Percentiles rank a stretch among this genome's conserved stretches.
phyloP scores from a whole-genome alignment of 1,140 invertebrate species.

The Uloborus diversus region DNA sequence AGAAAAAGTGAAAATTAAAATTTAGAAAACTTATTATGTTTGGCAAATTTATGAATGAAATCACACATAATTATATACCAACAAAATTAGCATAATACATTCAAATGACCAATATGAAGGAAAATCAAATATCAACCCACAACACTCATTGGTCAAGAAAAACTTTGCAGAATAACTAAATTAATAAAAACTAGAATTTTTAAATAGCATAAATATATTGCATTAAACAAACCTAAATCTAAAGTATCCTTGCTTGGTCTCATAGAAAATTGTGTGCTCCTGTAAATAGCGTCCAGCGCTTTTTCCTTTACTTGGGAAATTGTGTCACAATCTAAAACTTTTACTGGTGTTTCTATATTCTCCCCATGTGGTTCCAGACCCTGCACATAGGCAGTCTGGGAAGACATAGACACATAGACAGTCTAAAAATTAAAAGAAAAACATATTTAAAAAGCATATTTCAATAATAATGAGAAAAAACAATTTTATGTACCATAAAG shows the following conservation, averaged over 20 bases:
- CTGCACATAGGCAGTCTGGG: slow-evolving; percentile 85
- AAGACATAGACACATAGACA: slow-evolving; percentile 92
- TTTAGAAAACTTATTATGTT: too few species aligned
- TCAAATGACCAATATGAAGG: background rate
- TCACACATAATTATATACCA: background rate
- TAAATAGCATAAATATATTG: background rate
- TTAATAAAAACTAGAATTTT: background rate
- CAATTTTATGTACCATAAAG: too few species aligned
- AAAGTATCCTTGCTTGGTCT: slow-evolving; percentile 94
- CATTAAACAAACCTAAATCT: slow-evolving; percentile 73
- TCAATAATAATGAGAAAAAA: too few species aligned
- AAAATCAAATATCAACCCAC: background rate
- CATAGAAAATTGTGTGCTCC: slow-evolving; percentile 93
- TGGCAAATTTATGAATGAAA: background rate
- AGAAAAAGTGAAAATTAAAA: too few species aligned
- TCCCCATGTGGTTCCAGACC: slow-evolving; percentile 81
- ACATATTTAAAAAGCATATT: background rate
- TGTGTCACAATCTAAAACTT: slow-evolving; percentile 98
- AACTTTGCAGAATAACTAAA: background rate
- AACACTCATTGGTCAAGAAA: background rate
- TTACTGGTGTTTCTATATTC: slow-evolving; percentile 84
- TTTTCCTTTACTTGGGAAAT: slow-evolving; percentile 99
- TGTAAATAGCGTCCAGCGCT: slow-evolving; percentile 96
- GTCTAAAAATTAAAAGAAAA: slow-evolving; percentile 66
- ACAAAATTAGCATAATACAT: background rate